Conservation (phyloP, 2,888 invertebrate species). For the Hyalella azteca region DNA sequence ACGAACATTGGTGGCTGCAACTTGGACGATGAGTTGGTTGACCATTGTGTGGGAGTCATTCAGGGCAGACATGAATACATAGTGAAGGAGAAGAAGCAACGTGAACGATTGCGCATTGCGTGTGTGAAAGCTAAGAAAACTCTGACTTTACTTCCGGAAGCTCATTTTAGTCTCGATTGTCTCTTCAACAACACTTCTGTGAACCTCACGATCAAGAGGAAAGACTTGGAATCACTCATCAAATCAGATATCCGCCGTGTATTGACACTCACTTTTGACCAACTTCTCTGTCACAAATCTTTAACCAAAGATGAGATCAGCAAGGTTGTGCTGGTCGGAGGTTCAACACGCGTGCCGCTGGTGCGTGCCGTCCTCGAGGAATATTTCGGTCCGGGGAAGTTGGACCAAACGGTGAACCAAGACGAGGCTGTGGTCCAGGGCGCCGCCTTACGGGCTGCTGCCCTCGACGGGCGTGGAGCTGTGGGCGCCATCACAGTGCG, state of each 20-base stretch:
- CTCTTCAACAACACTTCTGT: background rate
- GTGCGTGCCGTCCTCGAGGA: background rate
- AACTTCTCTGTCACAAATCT: background rate
- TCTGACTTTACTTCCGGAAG: background rate
- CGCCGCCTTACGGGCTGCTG: background rate
- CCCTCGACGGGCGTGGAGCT: background rate
- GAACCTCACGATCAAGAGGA: background rate
- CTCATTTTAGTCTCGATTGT: background rate
- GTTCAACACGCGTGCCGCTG: background rate
- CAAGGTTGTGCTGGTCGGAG: no score
- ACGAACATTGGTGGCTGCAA: background rate
- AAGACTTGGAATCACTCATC: background rate
- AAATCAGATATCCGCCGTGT: background rate
- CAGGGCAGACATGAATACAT: background rate
- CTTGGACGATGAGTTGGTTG: background rate
- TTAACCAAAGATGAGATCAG: background rate
- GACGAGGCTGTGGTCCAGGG: background rate
- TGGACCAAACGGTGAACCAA: background rate
- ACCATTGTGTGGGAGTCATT: background rate
- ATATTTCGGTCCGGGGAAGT: background rate
- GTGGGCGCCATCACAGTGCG: background rate
- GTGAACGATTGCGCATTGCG: background rate
- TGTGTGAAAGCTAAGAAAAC: background rate
- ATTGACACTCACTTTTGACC: background rate
- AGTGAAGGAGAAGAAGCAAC: background rate